A percentile compares a stretch with the other conserved stretches of the same genome.
Conservation (phyloP, 2,888 invertebrate genomes). For the Thera britannica region DNA sequence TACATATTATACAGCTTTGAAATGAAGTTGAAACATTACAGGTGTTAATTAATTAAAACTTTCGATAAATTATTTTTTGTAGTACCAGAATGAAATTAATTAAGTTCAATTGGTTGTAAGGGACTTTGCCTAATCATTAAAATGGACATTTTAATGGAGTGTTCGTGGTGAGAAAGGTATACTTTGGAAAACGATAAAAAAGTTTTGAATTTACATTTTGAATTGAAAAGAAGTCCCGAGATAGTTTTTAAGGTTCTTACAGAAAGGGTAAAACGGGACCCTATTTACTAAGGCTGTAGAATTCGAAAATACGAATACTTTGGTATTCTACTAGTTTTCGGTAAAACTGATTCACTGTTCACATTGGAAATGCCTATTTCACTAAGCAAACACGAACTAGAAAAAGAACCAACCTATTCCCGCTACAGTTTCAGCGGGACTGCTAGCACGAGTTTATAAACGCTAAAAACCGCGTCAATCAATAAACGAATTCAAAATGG, state of each 20-base stretch:
- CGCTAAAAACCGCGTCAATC: too few relatives aligned
- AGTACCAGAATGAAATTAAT: conserved; percentile 34
- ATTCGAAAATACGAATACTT: too few relatives aligned
- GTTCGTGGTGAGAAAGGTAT: background rate
- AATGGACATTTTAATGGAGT: conserved; percentile 13
- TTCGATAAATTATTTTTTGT: conserved; percentile 25
- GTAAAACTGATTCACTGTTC: background rate
- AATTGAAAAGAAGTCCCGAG: too few relatives aligned
- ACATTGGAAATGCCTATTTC: conserved; percentile 11
- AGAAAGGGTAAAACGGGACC: too few relatives aligned
- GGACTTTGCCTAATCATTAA: conserved; percentile 23
- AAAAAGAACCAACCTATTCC: conserved; percentile 20
- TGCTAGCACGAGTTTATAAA: background rate
- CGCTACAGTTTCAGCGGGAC: background rate
- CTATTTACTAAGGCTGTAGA: too few relatives aligned
- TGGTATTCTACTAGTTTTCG: too few relatives aligned
- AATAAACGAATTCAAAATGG: too few relatives aligned
- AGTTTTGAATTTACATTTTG: too few relatives aligned
- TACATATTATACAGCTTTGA: background rate
- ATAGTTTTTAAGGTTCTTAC: too few relatives aligned
- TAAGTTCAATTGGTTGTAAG: conserved; percentile 24
- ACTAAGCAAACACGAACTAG: conserved; percentile 10
- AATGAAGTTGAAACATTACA: conserved; percentile 1
- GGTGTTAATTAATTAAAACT: conserved; percentile 24
- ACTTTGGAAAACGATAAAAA: background rate